These are phyloP conservation scores for Cordilura impudica DNA, from an alignment of 2,888 invertebrate genomes.

Conservation along the genomic window DNA sequence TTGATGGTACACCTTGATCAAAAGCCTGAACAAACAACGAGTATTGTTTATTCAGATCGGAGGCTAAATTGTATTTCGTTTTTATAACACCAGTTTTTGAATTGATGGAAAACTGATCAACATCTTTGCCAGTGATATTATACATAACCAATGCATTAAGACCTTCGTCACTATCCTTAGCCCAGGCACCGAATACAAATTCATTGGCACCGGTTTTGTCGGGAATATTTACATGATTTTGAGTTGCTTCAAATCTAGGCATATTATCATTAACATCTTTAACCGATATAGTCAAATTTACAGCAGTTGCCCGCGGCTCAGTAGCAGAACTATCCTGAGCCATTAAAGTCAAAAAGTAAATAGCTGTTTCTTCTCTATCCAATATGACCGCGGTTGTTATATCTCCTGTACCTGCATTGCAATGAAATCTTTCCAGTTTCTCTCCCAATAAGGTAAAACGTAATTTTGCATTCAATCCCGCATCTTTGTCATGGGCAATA, in stretches of 20 bases:
- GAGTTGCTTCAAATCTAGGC: conserved; percentile 86
- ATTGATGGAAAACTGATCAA: conserved; percentile 88
- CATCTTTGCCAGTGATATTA: conserved; percentile 86
- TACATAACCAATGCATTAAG: conserved; percentile 90
- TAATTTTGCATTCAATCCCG: conserved; percentile 91
- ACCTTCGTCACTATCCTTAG: conserved; percentile 89
- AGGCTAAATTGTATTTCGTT: conserved; percentile 82
- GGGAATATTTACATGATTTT: conserved; percentile 89
- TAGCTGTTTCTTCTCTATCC: conserved; percentile 88
- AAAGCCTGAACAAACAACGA: conserved; percentile 87
- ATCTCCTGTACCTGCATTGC: conserved; percentile 88
- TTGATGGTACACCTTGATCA: conserved; percentile 86
- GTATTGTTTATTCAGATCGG: conserved; percentile 79
- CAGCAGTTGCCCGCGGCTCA: conserved; percentile 89
- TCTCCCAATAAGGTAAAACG: conserved; percentile 91
- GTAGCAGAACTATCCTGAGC: conserved; percentile 94
- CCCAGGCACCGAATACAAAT: conserved; percentile 94
- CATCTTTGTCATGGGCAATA: conserved; percentile 88
- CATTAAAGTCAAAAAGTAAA: conserved; percentile 89
- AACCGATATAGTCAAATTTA: conserved; percentile 88
- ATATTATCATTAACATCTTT: conserved; percentile 92
- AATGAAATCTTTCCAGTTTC: conserved; percentile 87
- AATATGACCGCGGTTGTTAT: conserved; percentile 86
- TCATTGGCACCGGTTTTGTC: conserved; percentile 88
- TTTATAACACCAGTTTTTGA: conserved; percentile 91